A percentile compares a stretch with the other conserved stretches of the same genome.
These are phyloP conservation scores for Piaya cayana DNA, from an alignment of 2,113 vertebrate species.

Conservation along the genomic window DNA sequence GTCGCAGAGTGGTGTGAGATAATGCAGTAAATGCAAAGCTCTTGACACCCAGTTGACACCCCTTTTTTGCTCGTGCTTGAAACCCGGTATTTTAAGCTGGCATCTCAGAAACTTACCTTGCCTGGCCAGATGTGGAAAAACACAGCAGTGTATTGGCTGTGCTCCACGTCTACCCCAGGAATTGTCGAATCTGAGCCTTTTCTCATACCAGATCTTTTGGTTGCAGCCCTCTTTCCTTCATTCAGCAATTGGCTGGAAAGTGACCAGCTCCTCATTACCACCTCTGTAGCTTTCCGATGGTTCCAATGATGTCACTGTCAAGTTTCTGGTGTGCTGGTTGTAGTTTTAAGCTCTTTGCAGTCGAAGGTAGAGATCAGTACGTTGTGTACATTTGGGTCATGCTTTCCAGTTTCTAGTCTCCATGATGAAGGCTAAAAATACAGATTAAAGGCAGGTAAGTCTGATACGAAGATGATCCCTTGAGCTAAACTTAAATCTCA, in stretches of 20 bases:
- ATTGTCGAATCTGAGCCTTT: background rate
- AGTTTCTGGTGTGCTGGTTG: background rate
- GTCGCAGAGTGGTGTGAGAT: background rate
- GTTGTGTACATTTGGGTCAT: background rate
- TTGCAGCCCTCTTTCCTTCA: background rate
- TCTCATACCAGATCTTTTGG: background rate
- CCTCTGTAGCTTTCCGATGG: background rate
- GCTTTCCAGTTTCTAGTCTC: background rate
- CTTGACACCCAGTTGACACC: background rate
- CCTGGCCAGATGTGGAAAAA: background rate
- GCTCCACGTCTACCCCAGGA: background rate
- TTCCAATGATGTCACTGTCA: accelerated
- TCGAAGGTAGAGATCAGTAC: background rate
- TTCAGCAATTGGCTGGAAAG: background rate
- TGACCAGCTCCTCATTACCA: background rate
- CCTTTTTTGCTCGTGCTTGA: background rate
- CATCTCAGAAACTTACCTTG: background rate
- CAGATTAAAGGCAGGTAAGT: accelerated
- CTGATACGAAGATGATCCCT: background rate
- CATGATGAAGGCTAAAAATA: background rate
- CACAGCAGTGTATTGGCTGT: background rate
- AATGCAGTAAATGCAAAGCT: background rate
- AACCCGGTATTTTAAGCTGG: background rate
- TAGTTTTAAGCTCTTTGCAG: background rate
- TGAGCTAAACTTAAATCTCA: background rate